Conservation (phyloP, 1,140 invertebrate genomes). For the Hylyphantes graminicola region DNA sequence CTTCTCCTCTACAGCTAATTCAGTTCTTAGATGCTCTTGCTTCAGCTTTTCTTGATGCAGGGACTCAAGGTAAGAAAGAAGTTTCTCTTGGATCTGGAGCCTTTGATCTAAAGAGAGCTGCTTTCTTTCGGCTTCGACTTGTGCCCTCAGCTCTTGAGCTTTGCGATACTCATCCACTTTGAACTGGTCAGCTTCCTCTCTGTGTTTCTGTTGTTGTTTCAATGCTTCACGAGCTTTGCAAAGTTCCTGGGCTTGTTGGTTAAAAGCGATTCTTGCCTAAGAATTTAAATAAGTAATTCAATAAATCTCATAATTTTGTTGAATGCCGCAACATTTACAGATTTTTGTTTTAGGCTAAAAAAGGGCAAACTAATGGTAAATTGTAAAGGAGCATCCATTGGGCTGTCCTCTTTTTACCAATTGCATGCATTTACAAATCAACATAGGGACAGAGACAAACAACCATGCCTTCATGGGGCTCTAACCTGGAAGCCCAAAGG, state of each 20-base stretch:
- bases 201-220: constrained; percentile 1
- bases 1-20: constrained; percentile 39
- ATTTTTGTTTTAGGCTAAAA: too few relatives aligned
- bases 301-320: too few relatives aligned
- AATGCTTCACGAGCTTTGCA: constrained; percentile 9
- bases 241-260: constrained; percentile 20
- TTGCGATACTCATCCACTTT: constrained; percentile 50
- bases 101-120: constrained; percentile 18
- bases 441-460: too few relatives aligned
- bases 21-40: constrained; percentile 8
- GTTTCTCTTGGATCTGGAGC: constrained; percentile 41
- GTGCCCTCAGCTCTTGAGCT: constrained; percentile 44
- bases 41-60: constrained; percentile 25
- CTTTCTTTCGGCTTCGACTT: constrained; percentile 26
- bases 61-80: constrained; percentile 27
- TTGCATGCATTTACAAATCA: too few relatives aligned
- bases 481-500: too few relatives aligned
- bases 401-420: too few relatives aligned
- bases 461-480: too few relatives aligned
- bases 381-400: too few relatives aligned
- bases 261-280: constrained; percentile 20
- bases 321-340: too few relatives aligned
- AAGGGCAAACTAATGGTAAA: too few relatives aligned
- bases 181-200: not conserved
- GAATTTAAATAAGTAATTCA: not conserved